A percentile compares a stretch with the other conserved stretches of the same genome.
These are phyloP conservation scores for Orthosia cruda DNA, from an alignment of 2,888 invertebrate genomes.

Conservation along the genomic window DNA sequence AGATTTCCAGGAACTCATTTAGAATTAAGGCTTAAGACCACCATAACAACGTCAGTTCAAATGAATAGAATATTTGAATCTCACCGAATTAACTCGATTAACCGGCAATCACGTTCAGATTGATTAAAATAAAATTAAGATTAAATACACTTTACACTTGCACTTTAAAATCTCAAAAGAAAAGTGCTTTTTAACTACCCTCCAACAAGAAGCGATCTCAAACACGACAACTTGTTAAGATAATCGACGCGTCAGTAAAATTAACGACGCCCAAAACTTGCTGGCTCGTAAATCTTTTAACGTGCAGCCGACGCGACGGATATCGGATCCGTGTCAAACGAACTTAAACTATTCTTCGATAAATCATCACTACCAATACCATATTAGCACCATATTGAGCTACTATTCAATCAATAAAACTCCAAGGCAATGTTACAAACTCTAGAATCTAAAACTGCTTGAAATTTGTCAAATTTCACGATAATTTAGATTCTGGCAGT, in stretches of 20 bases:
- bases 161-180: conserved; percentile 22
- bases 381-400: conserved; percentile 44
- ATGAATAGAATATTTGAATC: neutral
- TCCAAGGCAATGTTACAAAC: conserved; percentile 8
- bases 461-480: conserved; percentile 17
- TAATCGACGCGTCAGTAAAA: conserved; percentile 75
- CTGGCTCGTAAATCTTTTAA: conserved; percentile 76
- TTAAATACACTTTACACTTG: conserved; percentile 5
- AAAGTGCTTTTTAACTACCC: conserved; percentile 39
- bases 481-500: conserved; percentile 31
- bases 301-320: conserved; percentile 67
- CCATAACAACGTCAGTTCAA: no score
- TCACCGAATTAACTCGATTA: neutral
- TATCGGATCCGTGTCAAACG: conserved; percentile 63
- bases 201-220: conserved; percentile 63
- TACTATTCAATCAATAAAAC: conserved; percentile 25
- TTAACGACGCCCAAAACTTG: conserved; percentile 73
- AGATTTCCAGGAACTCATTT: no score
- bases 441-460: conserved; percentile 7
- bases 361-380: conserved; percentile 57
- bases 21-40: no score
- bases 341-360: conserved; percentile 61
- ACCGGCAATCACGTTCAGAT: neutral
- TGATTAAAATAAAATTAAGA: conserved; percentile 23
- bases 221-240: conserved; percentile 74